Evolutionary conservation across 2,113 vertebrate genomes (phyloP).

Genomic region (Cynoglossus semilaevis): DNA sequence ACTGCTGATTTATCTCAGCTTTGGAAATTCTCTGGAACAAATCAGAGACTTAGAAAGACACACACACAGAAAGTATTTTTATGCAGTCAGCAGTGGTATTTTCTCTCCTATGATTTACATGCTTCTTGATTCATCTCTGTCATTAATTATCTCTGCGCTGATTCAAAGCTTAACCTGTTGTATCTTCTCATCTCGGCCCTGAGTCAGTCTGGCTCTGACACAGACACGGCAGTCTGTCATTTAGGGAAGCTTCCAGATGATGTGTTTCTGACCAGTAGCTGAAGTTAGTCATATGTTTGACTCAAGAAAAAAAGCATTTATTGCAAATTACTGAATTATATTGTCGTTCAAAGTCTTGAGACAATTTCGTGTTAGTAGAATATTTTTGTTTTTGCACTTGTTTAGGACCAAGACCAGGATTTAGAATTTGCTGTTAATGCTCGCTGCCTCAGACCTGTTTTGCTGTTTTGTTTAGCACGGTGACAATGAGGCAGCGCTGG

Average conservation of each 20-base stretch:
- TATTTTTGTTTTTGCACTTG: too few relatives aligned
- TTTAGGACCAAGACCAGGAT: too few relatives aligned
- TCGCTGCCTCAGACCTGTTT: constrained; percentile 47
- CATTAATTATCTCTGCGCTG: constrained; percentile 6
- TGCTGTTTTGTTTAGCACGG: constrained; percentile 12
- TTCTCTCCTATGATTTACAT: constrained; percentile 6
- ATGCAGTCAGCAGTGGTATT: constrained; percentile 17
- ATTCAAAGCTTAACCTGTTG: constrained; percentile 27
- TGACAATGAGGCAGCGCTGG: constrained; percentile 28
- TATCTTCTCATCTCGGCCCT: constrained; percentile 39
- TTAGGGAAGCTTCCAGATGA: constrained; percentile 34
- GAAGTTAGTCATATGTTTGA: too few relatives aligned
- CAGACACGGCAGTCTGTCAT: constrained; percentile 36
- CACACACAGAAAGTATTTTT: constrained; percentile 8
- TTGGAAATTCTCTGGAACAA: constrained; percentile 59
- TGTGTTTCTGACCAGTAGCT: constrained; percentile 24
- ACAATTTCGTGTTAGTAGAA: too few relatives aligned
- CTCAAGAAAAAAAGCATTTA: too few relatives aligned
- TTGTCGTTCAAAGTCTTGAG: too few relatives aligned
- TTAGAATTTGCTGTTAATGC: too few relatives aligned
- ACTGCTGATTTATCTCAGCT: constrained; percentile 45
- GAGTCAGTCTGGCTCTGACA: constrained; percentile 30
- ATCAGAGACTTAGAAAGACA: constrained; percentile 59
- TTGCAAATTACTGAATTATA: too few relatives aligned
- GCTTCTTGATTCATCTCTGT: constrained; percentile 5